Conservation (phyloP, 2,113 vertebrate genomes). For the Ictalurus punctatus region DNA sequence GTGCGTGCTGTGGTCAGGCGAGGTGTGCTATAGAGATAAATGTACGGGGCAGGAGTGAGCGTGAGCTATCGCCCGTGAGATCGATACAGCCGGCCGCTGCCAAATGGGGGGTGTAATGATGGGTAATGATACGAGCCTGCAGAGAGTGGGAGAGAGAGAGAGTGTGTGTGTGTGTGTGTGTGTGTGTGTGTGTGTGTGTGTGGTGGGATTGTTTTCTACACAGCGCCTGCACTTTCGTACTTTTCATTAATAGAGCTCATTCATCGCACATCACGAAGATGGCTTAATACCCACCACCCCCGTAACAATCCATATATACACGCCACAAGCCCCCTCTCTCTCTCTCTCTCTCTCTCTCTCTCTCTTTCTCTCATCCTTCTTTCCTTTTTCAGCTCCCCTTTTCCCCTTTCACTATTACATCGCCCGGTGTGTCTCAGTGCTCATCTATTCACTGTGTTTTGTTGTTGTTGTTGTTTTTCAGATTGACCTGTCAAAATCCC, state of each 20-base stretch:
- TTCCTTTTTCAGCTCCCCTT: not conserved
- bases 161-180: constrained; percentile 27
- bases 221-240: constrained; percentile 58
- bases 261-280: constrained; percentile 65
- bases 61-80: constrained; percentile 70
- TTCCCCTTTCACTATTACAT: not conserved
- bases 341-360: not conserved
- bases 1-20: constrained; percentile 29
- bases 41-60: constrained; percentile 67
- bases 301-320: constrained; percentile 57
- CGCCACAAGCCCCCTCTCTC: not conserved
- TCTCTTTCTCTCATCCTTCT: constrained; percentile 22
- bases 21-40: constrained; percentile 70
- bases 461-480: too few relatives aligned
- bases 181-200: constrained; percentile 25
- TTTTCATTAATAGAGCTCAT: constrained; percentile 68
- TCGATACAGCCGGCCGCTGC: constrained; percentile 73
- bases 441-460: constrained; percentile 23
- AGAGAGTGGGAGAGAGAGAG: constrained; percentile 48
- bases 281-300: constrained; percentile 60
- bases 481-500: constrained; percentile 45
- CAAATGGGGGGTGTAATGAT: constrained; percentile 78
- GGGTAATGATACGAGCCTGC: constrained; percentile 75
- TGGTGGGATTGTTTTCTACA: constrained; percentile 59
- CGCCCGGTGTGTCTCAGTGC: constrained; percentile 35